Evolutionary conservation across 2,888 invertebrate species (phyloP).

Genomic region (Morpho achilles): DNA sequence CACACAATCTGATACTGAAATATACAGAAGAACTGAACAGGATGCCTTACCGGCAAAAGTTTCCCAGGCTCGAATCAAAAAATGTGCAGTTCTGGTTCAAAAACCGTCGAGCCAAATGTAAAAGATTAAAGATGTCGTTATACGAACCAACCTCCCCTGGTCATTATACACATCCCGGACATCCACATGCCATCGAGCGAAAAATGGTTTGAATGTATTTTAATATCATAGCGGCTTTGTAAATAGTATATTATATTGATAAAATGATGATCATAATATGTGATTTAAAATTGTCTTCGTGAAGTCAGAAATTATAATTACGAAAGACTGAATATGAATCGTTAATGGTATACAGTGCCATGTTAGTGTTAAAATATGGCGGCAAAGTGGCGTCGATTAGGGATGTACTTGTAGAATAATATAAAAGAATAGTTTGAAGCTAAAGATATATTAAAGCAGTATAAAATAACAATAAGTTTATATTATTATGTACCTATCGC

Average conservation of each 20-base stretch:
- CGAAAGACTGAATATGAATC: conserved; percentile 71
- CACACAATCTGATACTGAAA: conserved; percentile 97
- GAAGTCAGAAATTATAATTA: conserved; percentile 42
- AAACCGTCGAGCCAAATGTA: conserved; percentile 98
- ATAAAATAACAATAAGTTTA: conserved; percentile 14
- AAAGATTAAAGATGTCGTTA: conserved; percentile 94
- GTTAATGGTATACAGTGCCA: conserved; percentile 73
- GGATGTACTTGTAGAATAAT: conserved; percentile 16
- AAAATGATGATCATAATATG: conserved; percentile 1
- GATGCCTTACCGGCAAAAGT: conserved; percentile 98
- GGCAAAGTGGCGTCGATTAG: conserved; percentile 21
- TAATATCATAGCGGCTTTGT: neutral
- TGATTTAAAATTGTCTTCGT: conserved; percentile 26
- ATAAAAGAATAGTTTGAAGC: conserved; percentile 15
- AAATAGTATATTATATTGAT: conserved; percentile 2
- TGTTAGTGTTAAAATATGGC: conserved; percentile 65
- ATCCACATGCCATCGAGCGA: conserved; percentile 74
- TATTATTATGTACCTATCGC: conserved; percentile 27
- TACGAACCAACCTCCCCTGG: conserved; percentile 86
- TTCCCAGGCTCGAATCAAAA: conserved; percentile 98
- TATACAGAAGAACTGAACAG: conserved; percentile 98
- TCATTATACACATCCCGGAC: conserved; percentile 78
- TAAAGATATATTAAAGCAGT: conserved; percentile 31
- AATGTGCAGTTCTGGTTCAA: conserved; percentile 99
- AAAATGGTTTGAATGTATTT: conserved; percentile 56